Base-by-base conservation (phyloP, 2,888 invertebrate species). In the Plagodis dolabraria region DNA sequence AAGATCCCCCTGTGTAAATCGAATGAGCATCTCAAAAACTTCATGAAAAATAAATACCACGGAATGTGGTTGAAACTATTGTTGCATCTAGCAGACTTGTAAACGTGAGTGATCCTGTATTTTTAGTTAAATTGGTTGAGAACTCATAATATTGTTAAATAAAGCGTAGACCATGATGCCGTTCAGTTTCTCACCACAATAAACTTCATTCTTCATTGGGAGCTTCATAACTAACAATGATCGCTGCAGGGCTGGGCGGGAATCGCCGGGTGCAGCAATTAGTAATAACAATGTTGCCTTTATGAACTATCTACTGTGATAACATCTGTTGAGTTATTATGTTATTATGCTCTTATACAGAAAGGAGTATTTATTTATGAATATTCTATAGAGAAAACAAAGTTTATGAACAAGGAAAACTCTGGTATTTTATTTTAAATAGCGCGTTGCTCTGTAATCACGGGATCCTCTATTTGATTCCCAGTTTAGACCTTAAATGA, bases 261-360 rank as follows among this genome's bases (percentile, higher is more conserved):
- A 74, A 78, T 73, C 70, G 68, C 80, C 84, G 77, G 86, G 84
- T 84, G 86, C 86, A 65, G 77, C 80, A 82, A 86, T 86, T 86
- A 86, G 84, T 74, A 70, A 63, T 77, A 80, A 85, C 85, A 86
- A 86, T 86, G 79, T 81, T 80, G 76, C 81, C 76, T 82, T 79
- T 79, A 74, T 77, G 64, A 63, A 71, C 70, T 77, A 86, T 82
- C 83, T 76, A 68, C 72, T 70, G 75, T 76, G 77, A 79, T 80
- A 82, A 46, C 73, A 78, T 80, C 77, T 72, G 69, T 50, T 71
- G 60, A 77, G 71, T 77, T 79, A 67, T 67, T 65, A 65, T 64
- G 67, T 67, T 68, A 68, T 69, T 71, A 68, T 63, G 54, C 53
- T 61, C 56, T 60, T 53, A 46, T 63, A 67, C 60, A 55, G 64